These are phyloP conservation scores for Trochalopteron elliotii DNA, from an alignment of 2,113 vertebrate species.

Conservation along the genomic window DNA sequence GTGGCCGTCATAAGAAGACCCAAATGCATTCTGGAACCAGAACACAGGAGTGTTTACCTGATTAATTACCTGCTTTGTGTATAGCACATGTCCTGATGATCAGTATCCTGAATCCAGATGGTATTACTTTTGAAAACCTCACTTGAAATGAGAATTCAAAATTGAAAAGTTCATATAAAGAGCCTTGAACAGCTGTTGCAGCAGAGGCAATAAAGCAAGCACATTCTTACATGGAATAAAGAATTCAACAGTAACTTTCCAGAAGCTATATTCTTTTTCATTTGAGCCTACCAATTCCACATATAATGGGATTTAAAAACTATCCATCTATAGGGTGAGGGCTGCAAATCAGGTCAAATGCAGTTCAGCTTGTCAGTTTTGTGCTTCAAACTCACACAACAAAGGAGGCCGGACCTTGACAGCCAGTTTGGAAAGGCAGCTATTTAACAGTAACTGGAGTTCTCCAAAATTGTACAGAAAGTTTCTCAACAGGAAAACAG, in stretches of 20 bases:
- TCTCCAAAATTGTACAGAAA: not conserved
- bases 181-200: not conserved
- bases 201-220: not conserved
- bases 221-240: not conserved
- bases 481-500: not conserved
- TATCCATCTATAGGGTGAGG: not conserved
- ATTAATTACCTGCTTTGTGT: not conserved
- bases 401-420: not conserved
- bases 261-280: not conserved
- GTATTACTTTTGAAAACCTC: not conserved
- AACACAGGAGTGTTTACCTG: not conserved
- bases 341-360: not conserved
- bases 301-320: not conserved
- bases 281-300: not conserved
- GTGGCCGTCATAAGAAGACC: not conserved
- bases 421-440: not conserved
- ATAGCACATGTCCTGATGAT: not conserved
- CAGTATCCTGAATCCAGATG: not conserved
- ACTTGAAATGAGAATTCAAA: not conserved
- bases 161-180: not conserved
- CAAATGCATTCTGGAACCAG: not conserved
- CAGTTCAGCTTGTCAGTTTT: not conserved
- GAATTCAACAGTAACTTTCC: not conserved
- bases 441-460: not conserved
- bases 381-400: not conserved